phyloP scores from a whole-genome alignment of 1,140 invertebrate genomes.

The Drosophila sp. region DNA sequence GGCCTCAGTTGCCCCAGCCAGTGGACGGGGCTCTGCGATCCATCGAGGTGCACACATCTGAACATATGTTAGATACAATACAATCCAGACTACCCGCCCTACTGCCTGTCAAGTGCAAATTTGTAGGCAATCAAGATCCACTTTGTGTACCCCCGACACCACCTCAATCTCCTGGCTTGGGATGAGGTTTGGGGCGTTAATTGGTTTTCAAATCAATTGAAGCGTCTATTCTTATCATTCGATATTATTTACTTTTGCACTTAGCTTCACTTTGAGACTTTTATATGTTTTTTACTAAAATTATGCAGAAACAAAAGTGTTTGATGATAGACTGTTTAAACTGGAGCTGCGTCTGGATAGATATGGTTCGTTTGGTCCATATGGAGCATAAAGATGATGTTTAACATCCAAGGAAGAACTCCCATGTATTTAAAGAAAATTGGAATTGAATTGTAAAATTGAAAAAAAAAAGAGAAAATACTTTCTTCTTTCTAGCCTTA shows the following conservation, averaged over 20 bases:
- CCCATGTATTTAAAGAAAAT: too few species aligned
- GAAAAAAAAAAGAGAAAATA: too few species aligned
- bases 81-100: background rate
- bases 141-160: slow-evolving; percentile 26
- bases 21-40: slow-evolving; percentile 1
- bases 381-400: too few species aligned
- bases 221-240: slow-evolving; percentile 52
- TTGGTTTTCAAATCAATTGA: slow-evolving; percentile 38
- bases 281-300: slow-evolving; percentile 52
- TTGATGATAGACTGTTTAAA: background rate
- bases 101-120: slow-evolving; percentile 56
- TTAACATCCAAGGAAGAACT: too few species aligned
- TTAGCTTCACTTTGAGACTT: slow-evolving; percentile 49
- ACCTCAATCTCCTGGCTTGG: background rate
- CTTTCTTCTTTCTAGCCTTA: too few species aligned
- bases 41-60: slow-evolving; percentile 28
- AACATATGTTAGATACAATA: background rate
- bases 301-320: slow-evolving; percentile 6
- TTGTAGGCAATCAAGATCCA: slow-evolving; percentile 69
- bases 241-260: slow-evolving; percentile 36
- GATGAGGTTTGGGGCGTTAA: slow-evolving; percentile 40
- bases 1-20: slow-evolving; percentile 56
- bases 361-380: too few species aligned
- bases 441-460: too few species aligned
- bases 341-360: too few species aligned